These are phyloP conservation scores for Folsomia manolachei DNA, from an alignment of 2,888 invertebrate species.

Conservation along the genomic window DNA sequence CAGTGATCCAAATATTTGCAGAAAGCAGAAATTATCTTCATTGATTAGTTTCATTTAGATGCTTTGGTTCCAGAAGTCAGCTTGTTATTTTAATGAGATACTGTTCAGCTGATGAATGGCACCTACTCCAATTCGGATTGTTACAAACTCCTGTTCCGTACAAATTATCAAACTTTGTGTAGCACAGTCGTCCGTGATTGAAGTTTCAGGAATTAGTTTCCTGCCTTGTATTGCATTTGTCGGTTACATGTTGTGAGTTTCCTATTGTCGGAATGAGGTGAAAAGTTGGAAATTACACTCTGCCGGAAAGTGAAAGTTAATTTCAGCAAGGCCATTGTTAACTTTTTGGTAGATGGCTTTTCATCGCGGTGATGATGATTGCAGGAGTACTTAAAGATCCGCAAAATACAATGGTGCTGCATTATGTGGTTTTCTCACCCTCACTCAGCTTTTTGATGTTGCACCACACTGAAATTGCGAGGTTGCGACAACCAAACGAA, in stretches of 20 bases:
- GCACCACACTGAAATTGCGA: neutral
- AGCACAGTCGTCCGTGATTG: neutral
- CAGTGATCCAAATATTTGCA: too few species aligned
- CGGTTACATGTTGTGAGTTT: too few species aligned
- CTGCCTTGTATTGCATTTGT: neutral
- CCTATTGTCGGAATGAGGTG: too few species aligned
- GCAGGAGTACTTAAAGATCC: neutral
- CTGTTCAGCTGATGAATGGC: neutral
- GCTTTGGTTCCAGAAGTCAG: neutral
- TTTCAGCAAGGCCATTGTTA: neutral
- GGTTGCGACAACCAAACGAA: neutral
- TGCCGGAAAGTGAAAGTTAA: neutral
- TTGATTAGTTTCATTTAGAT: too few species aligned
- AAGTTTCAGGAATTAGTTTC: neutral
- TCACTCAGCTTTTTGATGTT: too few species aligned
- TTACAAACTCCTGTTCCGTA: neutral
- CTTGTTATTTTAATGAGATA: neutral
- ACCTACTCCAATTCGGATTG: neutral
- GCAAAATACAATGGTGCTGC: neutral
- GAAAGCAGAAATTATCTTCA: too few species aligned
- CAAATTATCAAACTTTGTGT: neutral
- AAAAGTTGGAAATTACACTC: neutral
- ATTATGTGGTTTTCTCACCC: too few species aligned
- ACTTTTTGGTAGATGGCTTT: neutral
- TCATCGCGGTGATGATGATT: too few species aligned